These are phyloP conservation scores for Xylocopa sonorina DNA, from an alignment of 1,140 invertebrate genomes.

Conservation along the genomic window DNA sequence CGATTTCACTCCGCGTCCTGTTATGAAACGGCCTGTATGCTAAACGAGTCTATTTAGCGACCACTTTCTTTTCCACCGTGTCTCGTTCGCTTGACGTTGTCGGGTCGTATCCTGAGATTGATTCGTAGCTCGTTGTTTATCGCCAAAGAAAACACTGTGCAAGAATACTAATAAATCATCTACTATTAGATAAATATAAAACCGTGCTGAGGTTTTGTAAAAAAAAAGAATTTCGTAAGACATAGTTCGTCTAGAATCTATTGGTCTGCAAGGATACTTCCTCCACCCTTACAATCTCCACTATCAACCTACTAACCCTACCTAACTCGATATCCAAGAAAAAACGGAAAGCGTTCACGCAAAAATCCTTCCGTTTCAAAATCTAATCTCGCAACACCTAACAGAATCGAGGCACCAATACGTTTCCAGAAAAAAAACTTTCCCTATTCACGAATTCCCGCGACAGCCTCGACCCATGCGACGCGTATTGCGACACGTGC, in stretches of 20 bases:
- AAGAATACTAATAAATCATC: too few relatives aligned
- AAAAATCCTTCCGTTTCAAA: too few relatives aligned
- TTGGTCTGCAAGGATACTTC: neutral
- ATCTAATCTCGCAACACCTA: neutral
- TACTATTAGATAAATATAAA: too few relatives aligned
- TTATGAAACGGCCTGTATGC: slow-evolving; percentile 33
- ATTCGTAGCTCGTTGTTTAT: too few relatives aligned
- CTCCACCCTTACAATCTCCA: too few relatives aligned
- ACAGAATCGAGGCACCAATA: neutral
- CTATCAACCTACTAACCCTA: too few relatives aligned
- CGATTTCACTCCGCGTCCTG: slow-evolving; percentile 31
- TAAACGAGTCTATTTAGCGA: slow-evolving; percentile 20
- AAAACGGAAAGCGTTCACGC: too few relatives aligned
- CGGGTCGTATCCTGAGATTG: neutral
- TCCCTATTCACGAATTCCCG: slow-evolving; percentile 15
- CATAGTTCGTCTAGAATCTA: neutral
- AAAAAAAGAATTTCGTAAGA: neutral
- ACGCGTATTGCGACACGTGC: slow-evolving; percentile 4
- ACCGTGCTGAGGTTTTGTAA: too few relatives aligned
- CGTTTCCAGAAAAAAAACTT: neutral
- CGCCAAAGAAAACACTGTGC: too few relatives aligned
- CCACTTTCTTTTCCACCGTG: neutral
- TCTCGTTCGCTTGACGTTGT: neutral
- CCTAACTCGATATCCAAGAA: too few relatives aligned
- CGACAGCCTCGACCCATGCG: neutral